A percentile compares a stretch with the other conserved stretches of the same genome.
Evolutionary conservation across 2,113 vertebrate genomes (phyloP).

Genomic region (Pterocles orientalis): DNA sequence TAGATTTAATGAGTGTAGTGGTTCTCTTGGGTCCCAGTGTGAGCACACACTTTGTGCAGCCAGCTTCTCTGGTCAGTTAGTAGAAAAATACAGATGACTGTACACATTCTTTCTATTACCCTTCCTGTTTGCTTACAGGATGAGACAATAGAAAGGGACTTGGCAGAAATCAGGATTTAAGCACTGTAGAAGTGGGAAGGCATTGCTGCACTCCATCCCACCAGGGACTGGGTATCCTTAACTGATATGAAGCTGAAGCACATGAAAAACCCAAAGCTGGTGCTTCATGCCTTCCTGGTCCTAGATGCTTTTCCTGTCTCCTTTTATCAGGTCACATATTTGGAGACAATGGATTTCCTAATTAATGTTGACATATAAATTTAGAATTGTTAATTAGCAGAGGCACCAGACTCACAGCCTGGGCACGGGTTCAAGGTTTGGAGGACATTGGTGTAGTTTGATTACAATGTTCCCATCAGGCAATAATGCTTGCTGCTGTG

Average conservation of each 20-base stretch:
- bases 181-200: not conserved
- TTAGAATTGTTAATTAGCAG: constrained; percentile 42
- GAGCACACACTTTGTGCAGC: not conserved
- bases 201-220: not conserved
- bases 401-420: constrained; percentile 26
- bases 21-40: not conserved
- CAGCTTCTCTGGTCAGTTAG: not conserved
- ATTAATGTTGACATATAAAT: constrained; percentile 61
- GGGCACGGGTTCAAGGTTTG: constrained; percentile 61
- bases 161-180: not conserved
- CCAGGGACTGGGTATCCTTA: not conserved
- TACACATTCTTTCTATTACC: not conserved
- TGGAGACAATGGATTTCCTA: constrained; percentile 47
- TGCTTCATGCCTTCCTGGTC: not conserved
- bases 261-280: not conserved
- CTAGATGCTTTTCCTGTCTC: not conserved
- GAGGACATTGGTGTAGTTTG: constrained; percentile 3
- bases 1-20: not conserved
- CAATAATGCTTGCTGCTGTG: constrained; percentile 1
- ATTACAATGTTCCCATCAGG: constrained; percentile 5
- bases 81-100: not conserved
- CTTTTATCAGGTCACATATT: constrained; percentile 45
- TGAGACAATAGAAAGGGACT: not conserved
- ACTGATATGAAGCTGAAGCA: not conserved
- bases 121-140: not conserved